Base-by-base conservation (phyloP, 2,888 invertebrate genomes). In the Leptopterna dolabrata region DNA sequence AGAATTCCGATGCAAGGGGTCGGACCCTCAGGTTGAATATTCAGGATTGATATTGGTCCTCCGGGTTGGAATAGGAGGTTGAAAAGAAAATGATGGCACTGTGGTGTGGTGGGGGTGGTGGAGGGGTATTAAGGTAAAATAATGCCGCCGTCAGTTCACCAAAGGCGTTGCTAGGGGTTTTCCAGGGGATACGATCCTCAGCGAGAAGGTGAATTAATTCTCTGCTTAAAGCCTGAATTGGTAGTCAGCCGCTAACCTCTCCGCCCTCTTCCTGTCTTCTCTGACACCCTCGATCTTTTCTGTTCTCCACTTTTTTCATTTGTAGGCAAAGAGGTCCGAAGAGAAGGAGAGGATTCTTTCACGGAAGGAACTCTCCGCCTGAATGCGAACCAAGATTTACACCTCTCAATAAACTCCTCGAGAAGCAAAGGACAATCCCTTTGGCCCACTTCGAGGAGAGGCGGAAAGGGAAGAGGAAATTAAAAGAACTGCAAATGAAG, bases 171-270 rank as follows among this genome's bases (percentile, higher is more conserved):
- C 24, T 63, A 63, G 6, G 19, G 63, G 55, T n/a, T 19, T 55
- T 55, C 19, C 55, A 19, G 24, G 63, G 7, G 19, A 19, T 3
- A 9, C 3, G 63, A 63, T 63, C 63, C 24, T 63, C 63, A 27
- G 63, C 24, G 47, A 36, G 41, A 45, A 45, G 47, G 78, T 78
- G 47, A 78, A 78, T 78, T 78, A 78, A 78, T 78, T 78, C 41
- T 78, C 78, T 78, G 45, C 78, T 78, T 78, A 78, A 78, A 45
- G 45, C 43, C 78, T 41, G 78, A 78, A 78, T 78, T 78, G 78
- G 78, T 78, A 78, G 78, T 78, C 78, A 78, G 45, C 43, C 78
- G 19, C 45, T 78, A 36, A 78, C 78, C 78, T 43, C 16, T 76
- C 16, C 78, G 14, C 24, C 2, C 36, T 36, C 36, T 36, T 36